Conservation (phyloP, 2,113 vertebrate genomes). For the Phyllostomus hastatus region DNA sequence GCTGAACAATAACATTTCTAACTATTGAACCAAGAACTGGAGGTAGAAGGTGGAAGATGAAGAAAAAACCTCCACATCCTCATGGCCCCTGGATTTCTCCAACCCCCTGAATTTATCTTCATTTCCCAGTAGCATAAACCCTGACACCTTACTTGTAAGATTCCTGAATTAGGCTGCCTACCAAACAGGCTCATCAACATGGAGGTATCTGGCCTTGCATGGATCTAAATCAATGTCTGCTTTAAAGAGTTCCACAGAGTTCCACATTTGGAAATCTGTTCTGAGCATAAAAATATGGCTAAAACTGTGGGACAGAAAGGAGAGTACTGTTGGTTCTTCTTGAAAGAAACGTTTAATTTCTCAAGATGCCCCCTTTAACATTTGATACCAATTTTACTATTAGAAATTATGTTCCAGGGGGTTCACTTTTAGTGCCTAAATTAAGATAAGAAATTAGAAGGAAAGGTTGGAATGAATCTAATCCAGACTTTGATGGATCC, state of each 20-base stretch:
- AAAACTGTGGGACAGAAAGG: not conserved
- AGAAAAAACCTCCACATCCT: not conserved
- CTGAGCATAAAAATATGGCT: not conserved
- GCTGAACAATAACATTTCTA: not conserved
- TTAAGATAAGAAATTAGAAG: not conserved
- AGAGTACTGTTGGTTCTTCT: not conserved
- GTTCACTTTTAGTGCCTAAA: not conserved
- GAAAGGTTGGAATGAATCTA: not conserved
- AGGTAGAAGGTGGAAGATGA: not conserved
- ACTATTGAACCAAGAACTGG: not conserved
- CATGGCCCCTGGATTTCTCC: not conserved
- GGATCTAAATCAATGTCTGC: not conserved
- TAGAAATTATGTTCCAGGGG: not conserved
- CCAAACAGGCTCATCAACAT: not conserved
- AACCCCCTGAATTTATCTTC: not conserved
- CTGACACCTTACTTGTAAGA: not conserved
- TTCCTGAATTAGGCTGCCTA: not conserved
- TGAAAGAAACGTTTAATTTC: not conserved
- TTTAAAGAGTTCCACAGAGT: not conserved
- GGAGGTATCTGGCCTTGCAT: not conserved
- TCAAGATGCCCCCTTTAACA: not conserved
- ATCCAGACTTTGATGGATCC: not conserved
- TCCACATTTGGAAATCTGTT: not conserved
- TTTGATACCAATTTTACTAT: not conserved
- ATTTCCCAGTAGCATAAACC: not conserved